A percentile compares a stretch with the other conserved stretches of the same genome.
phyloP scores from a whole-genome alignment of 2,888 invertebrate genomes.

The Drosophila dives region DNA sequence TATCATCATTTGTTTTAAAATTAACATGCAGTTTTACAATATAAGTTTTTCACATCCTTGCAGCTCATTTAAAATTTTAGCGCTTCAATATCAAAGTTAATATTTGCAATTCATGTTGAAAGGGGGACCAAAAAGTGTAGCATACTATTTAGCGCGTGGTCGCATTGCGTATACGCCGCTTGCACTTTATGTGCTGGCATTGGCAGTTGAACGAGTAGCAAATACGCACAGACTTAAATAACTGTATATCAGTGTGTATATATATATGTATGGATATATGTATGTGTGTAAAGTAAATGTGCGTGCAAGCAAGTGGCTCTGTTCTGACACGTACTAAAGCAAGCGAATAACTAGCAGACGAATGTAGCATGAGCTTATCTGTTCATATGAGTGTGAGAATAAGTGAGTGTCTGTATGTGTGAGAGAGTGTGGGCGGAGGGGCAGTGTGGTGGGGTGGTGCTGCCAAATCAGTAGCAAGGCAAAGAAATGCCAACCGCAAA shows the following conservation, averaged over 20 bases:
- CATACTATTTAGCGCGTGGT: slow-evolving; percentile 52
- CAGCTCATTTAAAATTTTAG: slow-evolving; percentile 7
- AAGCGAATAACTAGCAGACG: slow-evolving; percentile 63
- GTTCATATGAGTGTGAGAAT: slow-evolving; percentile 21
- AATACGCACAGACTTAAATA: slow-evolving; percentile 25
- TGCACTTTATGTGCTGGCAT: slow-evolving; percentile 51
- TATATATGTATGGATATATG: neutral
- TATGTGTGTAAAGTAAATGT: slow-evolving; percentile 47
- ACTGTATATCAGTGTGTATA: neutral
- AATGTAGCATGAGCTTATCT: slow-evolving; percentile 16
- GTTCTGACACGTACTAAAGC: slow-evolving; percentile 69
- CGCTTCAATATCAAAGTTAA: slow-evolving; percentile 27
- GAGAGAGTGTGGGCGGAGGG: neutral
- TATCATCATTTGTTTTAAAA: neutral
- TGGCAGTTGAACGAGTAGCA: slow-evolving; percentile 37
- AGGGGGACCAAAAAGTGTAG: slow-evolving; percentile 23
- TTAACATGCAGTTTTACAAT: neutral
- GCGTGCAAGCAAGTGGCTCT: slow-evolving; percentile 73
- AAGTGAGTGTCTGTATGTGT: slow-evolving; percentile 3
- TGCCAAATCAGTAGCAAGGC: slow-evolving; percentile 71
- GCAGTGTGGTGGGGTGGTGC: slow-evolving; percentile 24
- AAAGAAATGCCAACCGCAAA: slow-evolving; percentile 65
- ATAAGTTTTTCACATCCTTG: neutral
- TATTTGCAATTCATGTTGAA: slow-evolving; percentile 24
- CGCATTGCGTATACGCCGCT: slow-evolving; percentile 56